phyloP scores from a whole-genome alignment of 2,797 vertebrate species.

The Syngnathus acus region DNA sequence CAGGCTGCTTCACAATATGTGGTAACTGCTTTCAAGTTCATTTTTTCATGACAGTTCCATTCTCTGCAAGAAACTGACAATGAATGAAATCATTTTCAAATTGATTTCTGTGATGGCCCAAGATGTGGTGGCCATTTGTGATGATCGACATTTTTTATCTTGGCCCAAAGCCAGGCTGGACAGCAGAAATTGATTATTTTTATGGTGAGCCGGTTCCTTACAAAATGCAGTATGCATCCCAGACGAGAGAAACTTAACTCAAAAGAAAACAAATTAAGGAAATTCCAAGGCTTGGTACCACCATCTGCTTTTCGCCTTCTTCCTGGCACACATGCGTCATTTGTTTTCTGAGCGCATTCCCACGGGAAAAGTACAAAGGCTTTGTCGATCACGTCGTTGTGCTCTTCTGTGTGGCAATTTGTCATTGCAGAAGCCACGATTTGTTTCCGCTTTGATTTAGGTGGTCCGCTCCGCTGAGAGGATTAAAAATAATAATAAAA shows the following conservation, averaged over 20 bases:
- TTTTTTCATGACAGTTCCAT: no score
- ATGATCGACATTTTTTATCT: no score
- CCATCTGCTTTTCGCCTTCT: conserved; percentile 19
- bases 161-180: no score
- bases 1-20: no score
- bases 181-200: no score
- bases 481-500: conserved; percentile 32
- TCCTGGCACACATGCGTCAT: not conserved
- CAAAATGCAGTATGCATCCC: no score
- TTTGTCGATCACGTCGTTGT: conserved; percentile 38
- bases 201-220: no score
- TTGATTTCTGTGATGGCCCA: no score
- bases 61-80: no score
- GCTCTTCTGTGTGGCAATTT: conserved; percentile 33
- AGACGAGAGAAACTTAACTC: not conserved
- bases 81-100: no score
- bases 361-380: conserved; percentile 38
- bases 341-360: conserved; percentile 30
- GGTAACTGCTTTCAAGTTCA: no score
- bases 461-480: conserved; percentile 7
- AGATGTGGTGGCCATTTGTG: no score
- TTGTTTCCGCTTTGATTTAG: conserved; percentile 41
- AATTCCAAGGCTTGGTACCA: conserved; percentile 7
- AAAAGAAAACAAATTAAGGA: conserved; percentile 35
- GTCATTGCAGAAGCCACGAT: conserved; percentile 30